Evolutionary conservation across 2,113 vertebrate genomes (phyloP), one percentile per base, ranked within the genome.

Genomic region (Dromas ardeola): DNA sequence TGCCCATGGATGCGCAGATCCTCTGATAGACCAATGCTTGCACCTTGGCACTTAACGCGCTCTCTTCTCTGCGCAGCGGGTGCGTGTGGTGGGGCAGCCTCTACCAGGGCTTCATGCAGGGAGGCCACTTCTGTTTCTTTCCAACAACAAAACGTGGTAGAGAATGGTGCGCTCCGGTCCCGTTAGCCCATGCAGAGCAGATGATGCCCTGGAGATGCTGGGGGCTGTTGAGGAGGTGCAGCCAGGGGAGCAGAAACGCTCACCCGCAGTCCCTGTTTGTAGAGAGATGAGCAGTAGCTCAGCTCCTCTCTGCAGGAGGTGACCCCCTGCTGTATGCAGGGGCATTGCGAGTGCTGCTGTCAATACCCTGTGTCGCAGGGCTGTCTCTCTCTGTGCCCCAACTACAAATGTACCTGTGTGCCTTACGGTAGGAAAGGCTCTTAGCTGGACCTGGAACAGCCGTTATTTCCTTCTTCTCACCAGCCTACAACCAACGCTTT

Each of bases 131-230:
- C 9, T 32, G 14, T 30, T 65, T 14, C 32, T 86, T 85, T 9
- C 25, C 2, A 5, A 11, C 29, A 45, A 55, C 3, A 5, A 5
- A 25, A 18, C 4, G 3, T 25, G 22, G 11, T 15, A 29, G 45
- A 7, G 6, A 47, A 38, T 1, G 1, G 6, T 43, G 34, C 1
- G 3, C 11, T 81, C 52, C 1, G 4, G 43, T 27, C 10, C 38
- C 1, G 0, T 81, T 13, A 25, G 5, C 12, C 32, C 16, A 14
- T 2, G 2, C 3, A 2, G 18, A 29, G 49, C 8, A 9, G 38
- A 15, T 36, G 43, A 59, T 85, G 32, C 73, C 9, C 63, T 66
- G 66, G 50, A 49, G 38, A 2, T 72, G 38, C 27, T 29, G 23
- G 53, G 34, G 14, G 30, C 27, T 72, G 27, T 32, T 49, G 21